Evolutionary conservation across 2,888 invertebrate species (phyloP), one percentile per base, ranked within the genome.

Genomic region (Beris morrisii): DNA sequence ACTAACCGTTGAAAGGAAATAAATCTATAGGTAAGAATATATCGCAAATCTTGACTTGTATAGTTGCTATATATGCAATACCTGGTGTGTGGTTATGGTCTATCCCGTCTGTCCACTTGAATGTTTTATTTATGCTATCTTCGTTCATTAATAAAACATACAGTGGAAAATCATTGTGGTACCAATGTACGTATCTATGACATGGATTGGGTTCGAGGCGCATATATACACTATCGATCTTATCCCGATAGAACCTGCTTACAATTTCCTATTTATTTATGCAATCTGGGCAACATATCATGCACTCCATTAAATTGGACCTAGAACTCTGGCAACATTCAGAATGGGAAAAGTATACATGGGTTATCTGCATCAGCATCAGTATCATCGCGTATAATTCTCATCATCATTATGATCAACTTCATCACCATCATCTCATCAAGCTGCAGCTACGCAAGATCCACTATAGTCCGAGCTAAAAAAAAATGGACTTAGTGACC

Each of bases 131-230:
- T 70, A 71, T 71, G 70, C 48, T 32, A 32, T 71, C 71, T 66
- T 68, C 66, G 69, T 70, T 71, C 71, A 71, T 71, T 71, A 71
- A 71, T 71, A 71, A 71, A 71, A 71, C 71, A 71, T 71, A 68
- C 64, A 66, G 50, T 11, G 11, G 32, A 38, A 67, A 57, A 70
- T 69, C 50, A 52, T 61, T 50, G 50, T 22, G 9, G 38, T 38
- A 38, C 38, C 5, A 38, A 22, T 22, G 22, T 22, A 22, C 22
- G 38, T 38, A 38, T 38, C 38, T 38, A 38, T 38, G 22, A 22
- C 22, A 22, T 22, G 22, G 22, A 1, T 22, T 22, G 22, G 22
- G 22, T 22, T 22, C 22, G 22, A 22, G 22, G 22, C 3, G 22
- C 22, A 22, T 22, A 22, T 22, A 22, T 22, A 22, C 22, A 22